These are phyloP conservation scores for Drosophila nigromelanica DNA, from an alignment of 1,140 invertebrate genomes.

Conservation along the genomic window DNA sequence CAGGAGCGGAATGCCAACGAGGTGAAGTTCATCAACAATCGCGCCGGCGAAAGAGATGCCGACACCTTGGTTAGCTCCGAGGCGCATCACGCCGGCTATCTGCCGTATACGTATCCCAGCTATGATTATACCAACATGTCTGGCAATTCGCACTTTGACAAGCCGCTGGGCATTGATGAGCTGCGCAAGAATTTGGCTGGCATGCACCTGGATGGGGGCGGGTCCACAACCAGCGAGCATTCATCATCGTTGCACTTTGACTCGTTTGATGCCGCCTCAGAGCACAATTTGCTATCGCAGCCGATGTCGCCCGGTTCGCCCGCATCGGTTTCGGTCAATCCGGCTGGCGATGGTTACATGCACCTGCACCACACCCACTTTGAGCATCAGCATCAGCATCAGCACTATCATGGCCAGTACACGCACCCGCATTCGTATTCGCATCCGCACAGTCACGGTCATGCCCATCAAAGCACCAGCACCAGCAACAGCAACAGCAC, in stretches of 20 bases:
- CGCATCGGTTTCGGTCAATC: slow-evolving; percentile 67
- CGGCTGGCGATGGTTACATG: slow-evolving; percentile 62
- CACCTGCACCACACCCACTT: slow-evolving; percentile 72
- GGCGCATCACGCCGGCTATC: slow-evolving; percentile 70
- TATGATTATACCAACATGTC: slow-evolving; percentile 83
- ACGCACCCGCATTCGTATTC: slow-evolving; percentile 26
- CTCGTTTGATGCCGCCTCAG: slow-evolving; percentile 76
- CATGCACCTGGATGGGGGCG: slow-evolving; percentile 17
- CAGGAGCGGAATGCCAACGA: slow-evolving; percentile 73
- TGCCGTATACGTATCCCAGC: slow-evolving; percentile 75
- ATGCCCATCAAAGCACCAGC: slow-evolving; percentile 41
- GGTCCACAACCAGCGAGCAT: slow-evolving; percentile 71
- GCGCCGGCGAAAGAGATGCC: slow-evolving; percentile 15
- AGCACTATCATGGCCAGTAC: slow-evolving; percentile 38
- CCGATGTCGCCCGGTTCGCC: slow-evolving; percentile 70
- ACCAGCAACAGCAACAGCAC: slow-evolving; percentile 44
- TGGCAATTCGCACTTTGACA: slow-evolving; percentile 75
- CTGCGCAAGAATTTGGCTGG: slow-evolving; percentile 65
- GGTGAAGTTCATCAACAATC: slow-evolving; percentile 82
- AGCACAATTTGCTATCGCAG: slow-evolving; percentile 74
- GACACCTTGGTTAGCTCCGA: slow-evolving; percentile 58
- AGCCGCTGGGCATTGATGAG: slow-evolving; percentile 75
- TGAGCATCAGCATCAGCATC: slow-evolving; percentile 37
- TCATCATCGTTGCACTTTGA: slow-evolving; percentile 78
- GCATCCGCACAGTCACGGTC: slow-evolving; percentile 51